Evolutionary conservation across 2,797 vertebrate genomes (phyloP).

Genomic region (Sibirionetta formosa): DNA sequence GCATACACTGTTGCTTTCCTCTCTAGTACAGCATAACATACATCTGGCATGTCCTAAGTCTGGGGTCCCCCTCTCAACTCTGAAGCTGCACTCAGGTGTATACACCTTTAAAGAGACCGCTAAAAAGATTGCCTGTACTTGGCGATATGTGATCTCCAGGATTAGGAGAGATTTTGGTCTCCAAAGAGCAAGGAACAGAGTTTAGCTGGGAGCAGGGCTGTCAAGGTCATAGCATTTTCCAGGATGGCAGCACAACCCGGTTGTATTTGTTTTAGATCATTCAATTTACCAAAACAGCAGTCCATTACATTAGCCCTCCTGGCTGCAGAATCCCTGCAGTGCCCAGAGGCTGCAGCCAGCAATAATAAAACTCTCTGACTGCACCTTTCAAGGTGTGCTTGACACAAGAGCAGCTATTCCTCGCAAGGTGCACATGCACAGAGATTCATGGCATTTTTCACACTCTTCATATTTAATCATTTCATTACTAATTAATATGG

Average conservation of each 20-base stretch:
- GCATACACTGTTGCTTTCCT: not conserved
- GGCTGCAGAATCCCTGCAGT: not conserved
- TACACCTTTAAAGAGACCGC: not conserved
- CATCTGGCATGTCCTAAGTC: not conserved
- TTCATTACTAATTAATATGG: conserved; percentile 78
- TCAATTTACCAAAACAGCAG: conserved; percentile 25
- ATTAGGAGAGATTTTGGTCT: conserved; percentile 49
- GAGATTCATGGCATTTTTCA: conserved; percentile 17
- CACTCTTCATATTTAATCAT: conserved; percentile 72
- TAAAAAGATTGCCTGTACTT: conserved; percentile 1
- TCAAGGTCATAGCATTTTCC: conserved; percentile 27
- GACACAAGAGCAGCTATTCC: not conserved
- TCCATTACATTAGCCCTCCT: not conserved
- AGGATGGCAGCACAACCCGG: not conserved
- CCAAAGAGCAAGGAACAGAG: not conserved
- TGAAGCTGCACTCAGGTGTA: not conserved
- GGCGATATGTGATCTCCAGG: not conserved
- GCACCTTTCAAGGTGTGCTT: conserved; percentile 11
- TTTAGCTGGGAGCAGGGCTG: not conserved
- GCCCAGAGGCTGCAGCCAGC: not conserved
- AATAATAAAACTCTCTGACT: conserved; percentile 4
- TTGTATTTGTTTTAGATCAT: conserved; percentile 33
- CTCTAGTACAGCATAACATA: not conserved
- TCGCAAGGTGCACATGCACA: not conserved
- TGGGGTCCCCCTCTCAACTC: not conserved